phyloP scores from a whole-genome alignment of 2,113 vertebrate genomes.

The Arvicanthis niloticus region DNA sequence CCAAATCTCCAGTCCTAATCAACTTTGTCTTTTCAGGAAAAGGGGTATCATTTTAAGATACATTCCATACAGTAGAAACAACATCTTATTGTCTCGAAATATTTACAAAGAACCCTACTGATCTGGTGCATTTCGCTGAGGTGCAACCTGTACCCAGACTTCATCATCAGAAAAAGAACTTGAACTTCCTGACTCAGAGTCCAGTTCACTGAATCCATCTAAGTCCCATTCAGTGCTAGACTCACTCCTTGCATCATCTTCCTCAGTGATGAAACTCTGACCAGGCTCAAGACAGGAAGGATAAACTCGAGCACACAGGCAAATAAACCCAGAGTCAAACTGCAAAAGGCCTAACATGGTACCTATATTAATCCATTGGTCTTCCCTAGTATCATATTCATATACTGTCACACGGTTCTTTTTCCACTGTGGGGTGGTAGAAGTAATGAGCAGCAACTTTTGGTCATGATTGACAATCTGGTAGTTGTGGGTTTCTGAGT shows the following conservation, averaged over 20 bases:
- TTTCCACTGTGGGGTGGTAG: slow-evolving; percentile 91
- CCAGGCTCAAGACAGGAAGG: slow-evolving; percentile 91
- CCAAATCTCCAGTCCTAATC: slow-evolving; percentile 58
- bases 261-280: slow-evolving; percentile 92
- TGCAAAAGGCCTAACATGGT: slow-evolving; percentile 90
- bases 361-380: slow-evolving; percentile 91
- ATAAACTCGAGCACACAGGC: slow-evolving; percentile 92
- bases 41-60: slow-evolving; percentile 55
- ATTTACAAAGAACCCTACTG: slow-evolving; percentile 82
- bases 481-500: slow-evolving; percentile 92
- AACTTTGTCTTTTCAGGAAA: slow-evolving; percentile 45
- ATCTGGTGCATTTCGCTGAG: slow-evolving; percentile 74
- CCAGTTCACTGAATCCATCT: slow-evolving; percentile 91
- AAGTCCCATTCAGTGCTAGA: slow-evolving; percentile 94
- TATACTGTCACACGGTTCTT: slow-evolving; percentile 94
- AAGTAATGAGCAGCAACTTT: slow-evolving; percentile 92
- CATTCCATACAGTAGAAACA: slow-evolving; percentile 66
- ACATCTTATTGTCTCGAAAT: slow-evolving; percentile 48
- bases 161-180: slow-evolving; percentile 93
- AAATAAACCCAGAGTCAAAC: slow-evolving; percentile 89
- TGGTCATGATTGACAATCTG: slow-evolving; percentile 91
- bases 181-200: slow-evolving; percentile 92
- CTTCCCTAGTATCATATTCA: slow-evolving; percentile 89
- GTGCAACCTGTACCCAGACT: slow-evolving; percentile 83
- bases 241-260: slow-evolving; percentile 92